Evolutionary conservation across 2,888 invertebrate species (phyloP), one percentile per base, ranked within the genome.

Genomic region (Microctonus brassicae): DNA sequence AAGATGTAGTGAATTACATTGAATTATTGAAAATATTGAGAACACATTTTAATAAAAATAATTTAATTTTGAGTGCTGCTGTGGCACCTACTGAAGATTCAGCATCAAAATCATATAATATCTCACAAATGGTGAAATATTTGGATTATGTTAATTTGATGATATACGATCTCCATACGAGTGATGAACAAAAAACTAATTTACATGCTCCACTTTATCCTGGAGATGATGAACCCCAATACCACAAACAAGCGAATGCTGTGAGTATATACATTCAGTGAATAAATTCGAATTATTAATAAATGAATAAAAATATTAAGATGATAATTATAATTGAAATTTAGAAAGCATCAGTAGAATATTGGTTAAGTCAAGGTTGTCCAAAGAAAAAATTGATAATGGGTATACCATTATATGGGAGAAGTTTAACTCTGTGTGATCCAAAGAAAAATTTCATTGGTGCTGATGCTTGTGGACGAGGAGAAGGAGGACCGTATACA

Each of bases 151-250:
- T 94, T 55, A 91, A 92, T 79, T 80, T 95, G 0, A 94, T 95
- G 94, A 85, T 93, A 0, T 95, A 95, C 78, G 94, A 94, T 81
- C 88, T 94, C 77, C 91, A 94, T 77, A 94, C 94, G 0, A 85
- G 91, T 0, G 93, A 92, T 91, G 93, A 94, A 60, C 62, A 82
- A 0, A 86, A 87, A 0, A 91, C 93, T 0, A 94, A 93, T 0
- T 90, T 92, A 67, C 93, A 94, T 80, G 90, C 94, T 0, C 92
- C 93, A 0, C 88, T 95, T 0, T 91, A 90, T 74, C 82, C 80
- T 0, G 73, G 80, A 22, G 88, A 88, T 47, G 73, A 74, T 1
- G n/a, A n/a, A n/a, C n/a, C n/a, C 80, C 81, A 17, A 75, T 79
- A 42, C 82, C 90, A 7, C n/a, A n/a, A n/a, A n/a, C n/a, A n/a